Evolutionary conservation across 2,113 vertebrate species (phyloP).

Genomic region (Calidris pygmaea): DNA sequence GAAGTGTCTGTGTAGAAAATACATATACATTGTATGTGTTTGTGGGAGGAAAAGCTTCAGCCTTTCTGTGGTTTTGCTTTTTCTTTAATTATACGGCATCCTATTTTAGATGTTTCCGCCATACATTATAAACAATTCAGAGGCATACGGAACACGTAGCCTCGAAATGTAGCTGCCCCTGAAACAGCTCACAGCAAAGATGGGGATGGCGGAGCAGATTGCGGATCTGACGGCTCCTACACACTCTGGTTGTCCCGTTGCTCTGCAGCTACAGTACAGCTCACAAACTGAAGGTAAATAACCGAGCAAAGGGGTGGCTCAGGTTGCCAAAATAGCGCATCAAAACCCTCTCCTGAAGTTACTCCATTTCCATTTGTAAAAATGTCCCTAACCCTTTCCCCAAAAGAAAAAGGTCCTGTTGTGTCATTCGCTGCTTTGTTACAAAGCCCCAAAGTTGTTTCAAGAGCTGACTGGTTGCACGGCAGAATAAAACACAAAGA

Average conservation of each 20-base stretch:
- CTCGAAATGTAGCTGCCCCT: not conserved
- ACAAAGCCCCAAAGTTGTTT: not conserved
- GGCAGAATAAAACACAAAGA: not conserved
- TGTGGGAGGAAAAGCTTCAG: slow-evolving; percentile 5
- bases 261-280: not conserved
- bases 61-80: not conserved
- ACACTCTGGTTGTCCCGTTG: not conserved
- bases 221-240: not conserved
- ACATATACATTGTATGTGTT: not conserved
- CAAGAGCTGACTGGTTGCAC: not conserved
- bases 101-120: not conserved
- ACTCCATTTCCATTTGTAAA: not conserved
- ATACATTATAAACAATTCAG: not conserved
- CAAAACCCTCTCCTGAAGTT: not conserved
- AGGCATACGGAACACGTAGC: not conserved
- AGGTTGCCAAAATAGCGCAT: not conserved
- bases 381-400: not conserved
- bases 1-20: not conserved
- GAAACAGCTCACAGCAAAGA: not conserved
- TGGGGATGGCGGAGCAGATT: not conserved
- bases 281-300: not conserved
- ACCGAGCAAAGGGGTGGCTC: not conserved
- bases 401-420: not conserved
- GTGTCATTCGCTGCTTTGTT: not conserved
- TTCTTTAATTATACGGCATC: not conserved